Conservation (phyloP, 2,113 vertebrate species). For the Enhydra lutris region DNA sequence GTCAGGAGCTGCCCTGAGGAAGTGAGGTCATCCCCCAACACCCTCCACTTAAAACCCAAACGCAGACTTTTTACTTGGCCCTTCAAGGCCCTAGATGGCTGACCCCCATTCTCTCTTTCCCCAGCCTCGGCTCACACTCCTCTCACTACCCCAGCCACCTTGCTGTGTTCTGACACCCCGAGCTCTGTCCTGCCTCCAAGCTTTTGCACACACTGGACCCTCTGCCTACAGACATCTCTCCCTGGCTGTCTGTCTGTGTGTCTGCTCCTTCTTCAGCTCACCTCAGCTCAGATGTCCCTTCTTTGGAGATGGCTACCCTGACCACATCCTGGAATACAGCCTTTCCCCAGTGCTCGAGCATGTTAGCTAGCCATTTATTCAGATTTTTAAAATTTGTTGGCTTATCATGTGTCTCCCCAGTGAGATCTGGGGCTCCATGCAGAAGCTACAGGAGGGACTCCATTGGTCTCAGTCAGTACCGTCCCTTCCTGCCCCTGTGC, state of each 20-base stretch:
- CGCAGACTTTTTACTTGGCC: not conserved
- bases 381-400: not conserved
- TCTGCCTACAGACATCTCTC: not conserved
- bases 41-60: not conserved
- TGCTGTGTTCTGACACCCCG: not conserved
- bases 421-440: not conserved
- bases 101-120: not conserved
- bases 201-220: not conserved
- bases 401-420: not conserved
- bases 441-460: not conserved
- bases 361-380: not conserved
- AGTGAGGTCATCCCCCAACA: constrained; percentile 16
- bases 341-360: not conserved
- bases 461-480: not conserved
- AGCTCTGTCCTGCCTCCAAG: not conserved
- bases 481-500: not conserved
- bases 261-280: not conserved
- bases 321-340: not conserved
- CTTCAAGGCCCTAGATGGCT: not conserved
- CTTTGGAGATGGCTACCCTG: not conserved
- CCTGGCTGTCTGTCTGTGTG: not conserved
- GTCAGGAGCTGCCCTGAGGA: not conserved
- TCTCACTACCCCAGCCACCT: not conserved
- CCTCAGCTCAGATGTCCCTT: not conserved
- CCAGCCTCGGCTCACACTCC: not conserved